Evolutionary conservation across 2,113 vertebrate species (phyloP), one percentile per base, ranked within the genome.

Genomic region (Xyliphius kryptos): DNA sequence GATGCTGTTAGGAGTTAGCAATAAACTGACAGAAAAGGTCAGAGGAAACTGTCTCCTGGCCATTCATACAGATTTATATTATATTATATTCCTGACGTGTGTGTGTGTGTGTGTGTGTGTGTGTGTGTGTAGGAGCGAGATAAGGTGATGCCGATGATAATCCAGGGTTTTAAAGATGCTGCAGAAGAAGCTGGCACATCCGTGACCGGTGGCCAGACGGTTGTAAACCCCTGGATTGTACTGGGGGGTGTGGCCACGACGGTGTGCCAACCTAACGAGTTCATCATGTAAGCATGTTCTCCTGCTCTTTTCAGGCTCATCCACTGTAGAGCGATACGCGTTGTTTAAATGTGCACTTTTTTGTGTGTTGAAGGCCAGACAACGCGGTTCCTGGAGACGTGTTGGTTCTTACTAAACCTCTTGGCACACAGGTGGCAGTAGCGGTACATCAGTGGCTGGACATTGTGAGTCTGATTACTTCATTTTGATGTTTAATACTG

Each of bases 401-500:
- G 75, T 84, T 99, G 66, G 95, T 99, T 67, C 81, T 99, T 77
- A 99, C 97, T 21, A 99, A 99, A 73, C 97, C 97, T 40, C 80
- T 99, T 61, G 97, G 96, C 69, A 99, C 97, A 7, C 97, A 99
- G 81, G 97, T 99, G 61, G 94, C 95, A 0, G 95, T 99, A 7
- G 95, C 94, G 17, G 97, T 98, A 41, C 97, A 99, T 76, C 96
- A 99, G 73, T 99, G 96, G 96, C 79, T 99, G 75, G 96, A 97
- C 79, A 99, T 98, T 67, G 96, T 98, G 81, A 92, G 95, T 93
- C 70, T 32, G 2, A 20, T 32, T 16, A 3, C 12, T 32, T 36
- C 50, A 9, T 62, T 4, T n/a, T n/a, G n/a, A n/a, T n/a, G n/a
- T n/a, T n/a, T n/a, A n/a, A n/a, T n/a, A n/a, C n/a, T n/a, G n/a